Base-by-base conservation (phyloP, 1,140 invertebrate genomes). In the Carcinoscorpius rotundicauda region DNA sequence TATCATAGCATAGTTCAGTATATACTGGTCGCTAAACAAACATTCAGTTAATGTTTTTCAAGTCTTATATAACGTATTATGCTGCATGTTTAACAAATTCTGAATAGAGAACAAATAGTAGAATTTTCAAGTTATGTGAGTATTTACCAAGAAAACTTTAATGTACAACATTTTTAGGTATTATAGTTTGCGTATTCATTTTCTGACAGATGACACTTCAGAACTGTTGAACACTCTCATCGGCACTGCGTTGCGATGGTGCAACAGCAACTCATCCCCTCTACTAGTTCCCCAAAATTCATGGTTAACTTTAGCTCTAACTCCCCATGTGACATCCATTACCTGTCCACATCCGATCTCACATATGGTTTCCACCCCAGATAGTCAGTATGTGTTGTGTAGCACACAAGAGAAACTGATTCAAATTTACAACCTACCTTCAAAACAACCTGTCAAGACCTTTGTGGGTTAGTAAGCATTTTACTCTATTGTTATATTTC, bases 361-460 rank as follows among this genome's bases (percentile, higher is more conserved):
- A 71, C 77, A 81, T 60, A 81, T 81, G 58, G 83, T 80, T 70
- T 76, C 67, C 75, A 81, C 86, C 0, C 87, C 87, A 0, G 86
- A 86, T 8, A 86, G 85, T 11, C 89, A 91, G 70, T 87, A 91
- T 73, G 80, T 88, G 29, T 78, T 88, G 55, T 85, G 86, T 3
- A 81, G 60, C 3, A 58, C 58, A 3, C 11, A 82, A 50, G 61
- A 67, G 11, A 85, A 85, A 3, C 86, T 88, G 70, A 84, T 89
- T 58, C 86, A 89, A 70, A 78, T 91, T 6, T 92, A 88, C 86
- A 87, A 91, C 71, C 84, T 91, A 9, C 89, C 90, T 83, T 88
- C 87, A 49, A 87, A 88, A 69, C 86, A 86, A 63, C 78, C 87
- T 66, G 84, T 90, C 3, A 85, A 88, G 73, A 88, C 86, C 0